Conservation (phyloP, 2,797 vertebrate species). For the Tadarida brasiliensis region DNA sequence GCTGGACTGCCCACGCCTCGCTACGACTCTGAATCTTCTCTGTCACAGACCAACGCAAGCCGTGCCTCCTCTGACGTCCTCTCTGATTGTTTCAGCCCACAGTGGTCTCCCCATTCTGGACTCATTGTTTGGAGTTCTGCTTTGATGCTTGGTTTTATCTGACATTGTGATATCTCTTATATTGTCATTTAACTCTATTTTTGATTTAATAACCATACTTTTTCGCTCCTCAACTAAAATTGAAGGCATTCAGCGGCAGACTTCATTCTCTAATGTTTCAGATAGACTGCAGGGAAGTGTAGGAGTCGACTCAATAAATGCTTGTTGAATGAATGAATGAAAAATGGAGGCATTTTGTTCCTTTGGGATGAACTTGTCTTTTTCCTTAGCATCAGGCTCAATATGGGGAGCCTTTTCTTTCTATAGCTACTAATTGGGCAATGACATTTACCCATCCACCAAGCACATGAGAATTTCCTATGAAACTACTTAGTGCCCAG, state of each 20-base stretch:
- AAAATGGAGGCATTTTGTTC: neutral
- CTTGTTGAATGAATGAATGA: neutral
- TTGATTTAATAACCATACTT: neutral
- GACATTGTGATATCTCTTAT: neutral
- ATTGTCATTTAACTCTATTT: neutral
- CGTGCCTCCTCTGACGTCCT: neutral
- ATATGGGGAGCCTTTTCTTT: neutral
- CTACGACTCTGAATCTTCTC: neutral
- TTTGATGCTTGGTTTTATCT: neutral
- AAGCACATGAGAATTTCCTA: neutral
- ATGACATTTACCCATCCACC: neutral
- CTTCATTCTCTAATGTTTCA: neutral
- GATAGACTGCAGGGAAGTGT: neutral
- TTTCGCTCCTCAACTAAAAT: neutral
- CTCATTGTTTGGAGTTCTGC: neutral
- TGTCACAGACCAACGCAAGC: neutral
- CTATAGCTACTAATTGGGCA: neutral
- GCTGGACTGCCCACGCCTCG: neutral
- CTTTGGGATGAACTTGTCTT: neutral
- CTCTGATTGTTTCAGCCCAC: neutral
- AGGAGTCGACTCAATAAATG: neutral
- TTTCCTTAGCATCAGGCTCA: neutral
- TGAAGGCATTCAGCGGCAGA: neutral
- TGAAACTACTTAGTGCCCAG: neutral
- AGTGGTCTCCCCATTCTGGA: neutral